These are phyloP conservation scores for Caradrina clavipalpis DNA, from an alignment of 2,888 invertebrate genomes.

Conservation along the genomic window DNA sequence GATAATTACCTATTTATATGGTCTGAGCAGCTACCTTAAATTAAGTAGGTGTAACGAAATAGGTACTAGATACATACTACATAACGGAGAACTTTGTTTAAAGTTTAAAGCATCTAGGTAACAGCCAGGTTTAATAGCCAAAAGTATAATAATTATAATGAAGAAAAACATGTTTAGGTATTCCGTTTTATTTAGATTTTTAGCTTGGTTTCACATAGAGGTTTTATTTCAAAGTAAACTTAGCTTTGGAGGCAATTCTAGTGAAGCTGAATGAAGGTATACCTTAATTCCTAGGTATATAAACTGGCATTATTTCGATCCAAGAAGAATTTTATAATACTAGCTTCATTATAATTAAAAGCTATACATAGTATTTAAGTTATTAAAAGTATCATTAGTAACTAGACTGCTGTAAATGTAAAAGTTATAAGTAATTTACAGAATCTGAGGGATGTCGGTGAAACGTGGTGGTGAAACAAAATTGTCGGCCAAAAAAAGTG, in stretches of 20 bases:
- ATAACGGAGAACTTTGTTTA: no score
- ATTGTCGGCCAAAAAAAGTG: conserved; percentile 78
- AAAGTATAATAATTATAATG: no score
- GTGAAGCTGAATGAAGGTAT: background rate
- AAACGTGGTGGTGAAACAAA: conserved; percentile 58
- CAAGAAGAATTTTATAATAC: background rate
- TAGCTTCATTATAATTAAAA: background rate
- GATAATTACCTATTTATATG: no score
- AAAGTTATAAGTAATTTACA: conserved; percentile 1
- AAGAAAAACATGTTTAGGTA: background rate
- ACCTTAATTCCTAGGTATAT: background rate
- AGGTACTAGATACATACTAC: no score
- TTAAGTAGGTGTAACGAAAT: no score
- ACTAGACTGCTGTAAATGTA: background rate
- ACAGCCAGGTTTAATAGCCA: no score
- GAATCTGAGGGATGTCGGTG: conserved; percentile 63
- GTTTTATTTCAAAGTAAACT: background rate
- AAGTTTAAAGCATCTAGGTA: no score
- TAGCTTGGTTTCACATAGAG: background rate
- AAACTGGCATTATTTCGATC: background rate
- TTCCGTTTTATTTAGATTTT: background rate
- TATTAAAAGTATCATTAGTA: background rate
- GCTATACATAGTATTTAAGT: background rate
- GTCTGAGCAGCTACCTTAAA: no score
- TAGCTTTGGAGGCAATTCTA: background rate